Conservation (phyloP, 2,888 invertebrate genomes). For the Dolomedes plantarius region DNA sequence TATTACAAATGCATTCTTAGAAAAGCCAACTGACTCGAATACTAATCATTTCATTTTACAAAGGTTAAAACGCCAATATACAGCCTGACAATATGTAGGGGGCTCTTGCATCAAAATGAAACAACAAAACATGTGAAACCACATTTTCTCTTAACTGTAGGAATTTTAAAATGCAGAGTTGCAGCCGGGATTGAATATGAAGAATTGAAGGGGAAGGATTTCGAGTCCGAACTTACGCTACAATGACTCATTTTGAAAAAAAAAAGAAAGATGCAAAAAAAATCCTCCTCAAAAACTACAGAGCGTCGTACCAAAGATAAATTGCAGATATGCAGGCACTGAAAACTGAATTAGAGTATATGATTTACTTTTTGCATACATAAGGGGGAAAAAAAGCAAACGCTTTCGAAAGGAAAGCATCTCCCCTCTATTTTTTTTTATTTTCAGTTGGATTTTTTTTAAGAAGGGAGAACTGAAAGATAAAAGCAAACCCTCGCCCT, state of each 20-base stretch:
- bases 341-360: constrained; percentile 63
- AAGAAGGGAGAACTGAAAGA: constrained; percentile 40
- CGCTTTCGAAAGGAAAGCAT: constrained; percentile 35
- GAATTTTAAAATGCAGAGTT: too few relatives aligned
- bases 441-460: constrained; percentile 43
- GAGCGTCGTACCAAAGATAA: constrained; percentile 53
- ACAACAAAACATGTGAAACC: too few relatives aligned
- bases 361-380: constrained; percentile 53
- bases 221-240: background rate
- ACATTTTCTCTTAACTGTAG: too few relatives aligned
- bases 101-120: too few relatives aligned
- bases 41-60: too few relatives aligned
- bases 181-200: background rate
- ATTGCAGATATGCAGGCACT: constrained; percentile 56
- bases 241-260: background rate
- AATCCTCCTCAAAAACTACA: constrained; percentile 54
- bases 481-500: constrained; percentile 60
- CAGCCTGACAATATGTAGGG: too few relatives aligned
- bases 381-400: constrained; percentile 25
- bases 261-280: background rate
- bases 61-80: too few relatives aligned
- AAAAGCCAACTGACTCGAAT: too few relatives aligned
- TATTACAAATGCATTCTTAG: too few relatives aligned
- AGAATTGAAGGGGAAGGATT: background rate
- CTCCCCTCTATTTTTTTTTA: constrained; percentile 22